Evolutionary conservation across 2,888 invertebrate genomes (phyloP).

Genomic region (Yponomeuta plumbellus): DNA sequence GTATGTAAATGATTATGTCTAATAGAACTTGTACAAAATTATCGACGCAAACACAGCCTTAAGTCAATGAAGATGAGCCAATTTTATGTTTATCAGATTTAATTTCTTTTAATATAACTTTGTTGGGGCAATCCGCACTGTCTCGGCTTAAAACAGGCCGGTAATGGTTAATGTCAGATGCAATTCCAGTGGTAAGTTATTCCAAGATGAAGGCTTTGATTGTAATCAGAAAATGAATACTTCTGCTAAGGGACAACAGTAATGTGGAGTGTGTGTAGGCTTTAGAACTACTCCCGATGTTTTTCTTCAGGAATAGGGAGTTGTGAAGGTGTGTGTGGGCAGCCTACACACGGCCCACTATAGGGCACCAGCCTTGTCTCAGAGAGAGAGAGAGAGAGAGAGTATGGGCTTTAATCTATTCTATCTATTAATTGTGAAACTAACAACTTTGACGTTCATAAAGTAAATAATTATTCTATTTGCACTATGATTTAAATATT

Average conservation of each 20-base stretch:
- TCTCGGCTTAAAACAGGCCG: not conserved
- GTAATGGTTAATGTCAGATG: not conserved
- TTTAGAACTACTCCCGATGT: too few relatives aligned
- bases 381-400: too few relatives aligned
- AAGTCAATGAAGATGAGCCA: constrained; percentile 6
- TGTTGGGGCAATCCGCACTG: not conserved
- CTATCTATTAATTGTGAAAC: too few relatives aligned
- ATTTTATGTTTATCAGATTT: constrained; percentile 7
- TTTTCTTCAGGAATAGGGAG: too few relatives aligned
- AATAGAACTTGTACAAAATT: not conserved
- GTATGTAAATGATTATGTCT: too few relatives aligned
- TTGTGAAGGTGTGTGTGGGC: too few relatives aligned
- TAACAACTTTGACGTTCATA: too few relatives aligned
- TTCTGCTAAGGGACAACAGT: not conserved
- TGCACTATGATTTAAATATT: too few relatives aligned
- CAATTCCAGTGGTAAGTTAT: not conserved
- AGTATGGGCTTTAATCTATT: too few relatives aligned
- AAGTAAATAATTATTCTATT: too few relatives aligned
- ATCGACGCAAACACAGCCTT: not conserved
- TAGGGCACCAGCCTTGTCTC: too few relatives aligned
- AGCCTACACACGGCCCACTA: too few relatives aligned
- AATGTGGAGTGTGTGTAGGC: not conserved
- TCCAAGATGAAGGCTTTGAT: not conserved
- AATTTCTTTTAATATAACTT: not conserved
- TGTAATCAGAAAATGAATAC: not conserved